phyloP scores from a whole-genome alignment of 2,113 vertebrate genomes.

The Gadus macrocephalus region DNA sequence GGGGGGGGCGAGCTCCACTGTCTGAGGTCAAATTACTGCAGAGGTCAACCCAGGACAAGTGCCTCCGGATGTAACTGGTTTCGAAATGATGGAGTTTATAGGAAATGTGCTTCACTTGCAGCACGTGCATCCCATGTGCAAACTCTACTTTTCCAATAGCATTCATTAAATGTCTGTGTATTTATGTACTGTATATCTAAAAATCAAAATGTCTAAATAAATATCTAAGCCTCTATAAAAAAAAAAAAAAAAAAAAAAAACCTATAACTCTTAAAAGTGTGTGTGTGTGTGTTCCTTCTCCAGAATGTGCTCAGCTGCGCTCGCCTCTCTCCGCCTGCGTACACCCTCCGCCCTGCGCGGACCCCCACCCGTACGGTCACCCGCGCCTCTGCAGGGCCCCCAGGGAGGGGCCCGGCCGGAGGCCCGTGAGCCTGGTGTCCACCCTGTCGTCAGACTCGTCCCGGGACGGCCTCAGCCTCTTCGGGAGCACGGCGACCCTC shows the following conservation, averaged over 20 bases:
- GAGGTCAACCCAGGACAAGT: background rate
- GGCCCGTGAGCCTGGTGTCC: conserved; percentile 72
- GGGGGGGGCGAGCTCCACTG: no score
- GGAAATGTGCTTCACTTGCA: no score
- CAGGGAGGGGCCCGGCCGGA: conserved; percentile 70
- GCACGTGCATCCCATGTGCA: no score
- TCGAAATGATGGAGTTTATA: no score
- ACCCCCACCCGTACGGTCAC: conserved; percentile 53
- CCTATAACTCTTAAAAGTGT: background rate
- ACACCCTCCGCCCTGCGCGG: conserved; percentile 70
- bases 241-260: no score
- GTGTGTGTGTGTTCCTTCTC: conserved; percentile 5
- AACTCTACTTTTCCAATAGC: no score
- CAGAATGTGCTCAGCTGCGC: conserved; percentile 75
- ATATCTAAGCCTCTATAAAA: no score
- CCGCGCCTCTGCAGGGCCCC: conserved; percentile 55
- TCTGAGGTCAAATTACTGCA: no score
- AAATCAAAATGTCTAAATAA: no score
- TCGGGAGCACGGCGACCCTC: conserved; percentile 62
- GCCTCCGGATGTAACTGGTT: no score
- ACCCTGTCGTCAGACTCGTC: conserved; percentile 78
- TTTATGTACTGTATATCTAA: no score
- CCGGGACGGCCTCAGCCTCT: conserved; percentile 69
- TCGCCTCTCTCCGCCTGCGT: conserved; percentile 63
- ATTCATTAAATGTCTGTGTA: no score